Evolutionary conservation across 2,113 vertebrate species (phyloP), one percentile per base, ranked within the genome.

Genomic region (Phrynosoma blainvillii): DNA sequence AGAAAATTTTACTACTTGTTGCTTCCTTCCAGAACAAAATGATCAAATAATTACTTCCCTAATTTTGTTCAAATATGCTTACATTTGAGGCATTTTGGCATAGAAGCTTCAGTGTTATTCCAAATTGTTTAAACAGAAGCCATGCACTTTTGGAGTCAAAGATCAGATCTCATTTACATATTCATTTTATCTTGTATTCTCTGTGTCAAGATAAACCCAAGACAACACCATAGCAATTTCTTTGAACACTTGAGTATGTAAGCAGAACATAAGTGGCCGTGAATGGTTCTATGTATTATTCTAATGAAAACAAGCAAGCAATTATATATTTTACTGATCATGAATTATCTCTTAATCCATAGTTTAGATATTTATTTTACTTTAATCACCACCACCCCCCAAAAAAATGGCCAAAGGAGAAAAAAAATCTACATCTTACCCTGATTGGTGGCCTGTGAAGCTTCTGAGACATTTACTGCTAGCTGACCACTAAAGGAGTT

Each of bases 401-500:
- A 47, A 47, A 47, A 47, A 47, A 47, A 47, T 47, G 4, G 47
- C 47, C 7, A 47, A 7, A 62, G 14, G 59, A 13, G 56, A 3
- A 62, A 16, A 36, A 62, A 62, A 62, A 62, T 62, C 59, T 27
- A 30, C 76, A 90, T 59, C 97, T 97, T 95, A 99, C 99, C 99
- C 96, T 99, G 99, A 94, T 98, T 98, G 95, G 97, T 97, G 95
- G 96, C 98, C 95, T 99, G 98, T 27, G 98, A 95, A 21, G 98
- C 95, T 92, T 99, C 99, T 0, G 99, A 98, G 84, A 99, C 98
- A 5, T 99, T 99, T 94, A 99, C 99, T 0, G 99, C 98, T 92
- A 99, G 97, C 92, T 99, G 99, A 90, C 99, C 98, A 0, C 98
- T 97, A 95, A 99, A 99, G 89, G 99, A 99, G 88, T 99, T 99